Evolutionary conservation across 2,113 vertebrate species (phyloP).

Genomic region (Falcunculus frontatus): DNA sequence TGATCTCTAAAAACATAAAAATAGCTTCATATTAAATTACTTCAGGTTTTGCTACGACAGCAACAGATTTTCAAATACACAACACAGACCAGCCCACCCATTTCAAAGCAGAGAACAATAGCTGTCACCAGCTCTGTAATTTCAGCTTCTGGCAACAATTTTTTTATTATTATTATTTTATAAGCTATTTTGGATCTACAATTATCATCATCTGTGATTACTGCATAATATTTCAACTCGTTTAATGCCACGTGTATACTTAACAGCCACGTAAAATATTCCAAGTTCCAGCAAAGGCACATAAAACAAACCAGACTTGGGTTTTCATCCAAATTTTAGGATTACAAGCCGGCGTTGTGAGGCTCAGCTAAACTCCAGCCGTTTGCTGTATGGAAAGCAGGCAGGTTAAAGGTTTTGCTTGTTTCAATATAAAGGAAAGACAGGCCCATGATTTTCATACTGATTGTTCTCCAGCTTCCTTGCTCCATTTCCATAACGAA

Average conservation of each 20-base stretch:
- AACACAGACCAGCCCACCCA: slow-evolving; percentile 1
- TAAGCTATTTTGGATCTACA: slow-evolving; percentile 19
- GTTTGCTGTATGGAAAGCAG: not conserved
- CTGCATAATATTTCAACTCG: not conserved
- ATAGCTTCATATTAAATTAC: not conserved
- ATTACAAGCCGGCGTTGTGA: not conserved
- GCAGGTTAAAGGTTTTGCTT: not conserved
- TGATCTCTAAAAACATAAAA: not conserved
- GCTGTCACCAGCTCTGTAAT: slow-evolving; percentile 8
- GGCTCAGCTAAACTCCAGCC: not conserved
- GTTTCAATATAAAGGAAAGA: not conserved
- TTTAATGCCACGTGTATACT: not conserved
- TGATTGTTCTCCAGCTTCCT: not conserved
- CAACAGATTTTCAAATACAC: not conserved
- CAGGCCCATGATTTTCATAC: not conserved
- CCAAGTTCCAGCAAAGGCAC: not conserved
- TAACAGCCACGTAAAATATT: not conserved
- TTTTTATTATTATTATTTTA: slow-evolving; percentile 48
- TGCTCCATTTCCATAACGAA: not conserved
- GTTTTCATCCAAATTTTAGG: not conserved
- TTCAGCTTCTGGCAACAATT: slow-evolving; percentile 42
- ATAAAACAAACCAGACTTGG: not conserved
- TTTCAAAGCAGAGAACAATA: slow-evolving; percentile 19
- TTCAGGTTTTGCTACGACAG: slow-evolving; percentile 3
- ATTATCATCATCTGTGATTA: slow-evolving; percentile 10